These are phyloP conservation scores for Tragelaphus strepsiceros DNA, from an alignment of 2,113 vertebrate genomes.

Conservation along the genomic window DNA sequence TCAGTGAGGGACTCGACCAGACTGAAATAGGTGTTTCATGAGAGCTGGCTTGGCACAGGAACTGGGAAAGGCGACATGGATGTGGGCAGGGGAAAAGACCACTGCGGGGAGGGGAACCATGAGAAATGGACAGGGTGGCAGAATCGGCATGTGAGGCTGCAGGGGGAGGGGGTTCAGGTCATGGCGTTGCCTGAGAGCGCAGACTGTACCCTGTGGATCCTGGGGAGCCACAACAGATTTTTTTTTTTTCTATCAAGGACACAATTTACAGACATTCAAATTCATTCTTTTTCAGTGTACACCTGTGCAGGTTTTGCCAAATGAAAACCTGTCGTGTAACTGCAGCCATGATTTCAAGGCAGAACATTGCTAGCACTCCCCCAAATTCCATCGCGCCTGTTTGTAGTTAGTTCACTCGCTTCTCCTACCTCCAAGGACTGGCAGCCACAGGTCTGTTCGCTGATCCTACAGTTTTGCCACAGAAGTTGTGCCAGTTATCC, in stretches of 20 bases:
- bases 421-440: not conserved
- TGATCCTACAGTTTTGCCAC: not conserved
- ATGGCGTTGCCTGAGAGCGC: not conserved
- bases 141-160: not conserved
- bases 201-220: not conserved
- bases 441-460: not conserved
- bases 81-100: too few relatives aligned
- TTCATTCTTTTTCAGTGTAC: not conserved
- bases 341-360: not conserved
- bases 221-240: not conserved
- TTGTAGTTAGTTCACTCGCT: not conserved
- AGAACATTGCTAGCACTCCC: not conserved
- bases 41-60: not conserved
- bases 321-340: not conserved
- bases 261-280: not conserved
- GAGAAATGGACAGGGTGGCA: not conserved
- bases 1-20: not conserved
- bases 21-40: not conserved
- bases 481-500: not conserved
- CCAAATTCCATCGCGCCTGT: not conserved
- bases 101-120: accelerated
- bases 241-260: not conserved
- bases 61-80: not conserved
- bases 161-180: not conserved
- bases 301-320: not conserved